A percentile compares a stretch with the other conserved stretches of the same genome.
Evolutionary conservation across 2,113 vertebrate species (phyloP).

Genomic region (Eolophus roseicapilla): DNA sequence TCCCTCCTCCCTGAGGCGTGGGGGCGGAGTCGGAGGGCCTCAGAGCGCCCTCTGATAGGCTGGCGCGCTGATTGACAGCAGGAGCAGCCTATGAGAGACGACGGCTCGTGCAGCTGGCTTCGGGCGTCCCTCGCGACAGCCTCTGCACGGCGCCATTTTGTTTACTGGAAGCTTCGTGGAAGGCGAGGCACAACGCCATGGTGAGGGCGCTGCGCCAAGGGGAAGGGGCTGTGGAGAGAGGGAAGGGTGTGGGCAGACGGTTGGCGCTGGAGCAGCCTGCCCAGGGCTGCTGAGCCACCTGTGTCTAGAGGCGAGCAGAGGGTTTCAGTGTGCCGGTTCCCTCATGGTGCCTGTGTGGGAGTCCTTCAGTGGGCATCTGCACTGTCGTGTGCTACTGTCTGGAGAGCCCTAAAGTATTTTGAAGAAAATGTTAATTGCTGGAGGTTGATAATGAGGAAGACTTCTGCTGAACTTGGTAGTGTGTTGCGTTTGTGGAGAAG

Average conservation of each 20-base stretch:
- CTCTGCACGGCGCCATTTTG: background rate
- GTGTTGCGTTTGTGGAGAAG: background rate
- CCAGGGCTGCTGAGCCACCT: background rate
- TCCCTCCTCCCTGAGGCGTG: fast-evolving
- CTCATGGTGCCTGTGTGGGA: fast-evolving
- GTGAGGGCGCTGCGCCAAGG: fast-evolving
- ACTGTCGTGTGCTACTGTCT: background rate
- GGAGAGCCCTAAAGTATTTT: background rate
- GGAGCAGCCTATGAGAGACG: background rate
- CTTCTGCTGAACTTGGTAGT: background rate
- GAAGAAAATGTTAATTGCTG: background rate
- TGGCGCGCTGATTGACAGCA: background rate
- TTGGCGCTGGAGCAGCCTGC: too few species aligned
- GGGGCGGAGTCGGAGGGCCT: fast-evolving
- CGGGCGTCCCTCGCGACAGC: fast-evolving
- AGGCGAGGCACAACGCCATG: fast-evolving
- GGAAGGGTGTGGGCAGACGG: fast-evolving
- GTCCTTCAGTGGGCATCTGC: background rate
- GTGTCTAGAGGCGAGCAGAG: background rate
- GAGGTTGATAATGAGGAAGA: background rate
- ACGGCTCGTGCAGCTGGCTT: fast-evolving
- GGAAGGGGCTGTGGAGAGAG: background rate
- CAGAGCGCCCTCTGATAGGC: background rate
- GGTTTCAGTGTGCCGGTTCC: fast-evolving
- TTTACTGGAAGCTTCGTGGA: background rate